Percentiles rank a stretch among this genome's conserved stretches.
phyloP scores from a whole-genome alignment of 1,140 invertebrate genomes.

The Apis dorsata region DNA sequence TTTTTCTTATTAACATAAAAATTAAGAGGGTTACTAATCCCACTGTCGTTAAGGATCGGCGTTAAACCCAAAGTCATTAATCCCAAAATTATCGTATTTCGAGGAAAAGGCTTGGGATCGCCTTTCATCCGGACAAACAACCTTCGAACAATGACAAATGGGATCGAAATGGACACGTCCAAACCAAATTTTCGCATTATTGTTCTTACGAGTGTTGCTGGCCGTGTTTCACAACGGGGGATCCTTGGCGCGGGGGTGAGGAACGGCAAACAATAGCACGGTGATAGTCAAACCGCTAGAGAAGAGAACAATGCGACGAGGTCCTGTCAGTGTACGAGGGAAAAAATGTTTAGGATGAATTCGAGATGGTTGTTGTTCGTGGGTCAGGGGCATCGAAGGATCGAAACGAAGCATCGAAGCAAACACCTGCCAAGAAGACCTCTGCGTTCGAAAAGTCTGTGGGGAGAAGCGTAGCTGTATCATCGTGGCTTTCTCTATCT shows the following conservation, averaged over 20 bases:
- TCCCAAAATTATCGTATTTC: neutral
- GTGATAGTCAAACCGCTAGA: slow-evolving; percentile 71
- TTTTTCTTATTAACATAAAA: neutral
- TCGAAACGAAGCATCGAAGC: slow-evolving; percentile 55
- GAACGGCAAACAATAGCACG: slow-evolving; percentile 66
- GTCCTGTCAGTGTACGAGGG: slow-evolving; percentile 28
- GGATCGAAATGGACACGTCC: neutral
- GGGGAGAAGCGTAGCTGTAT: slow-evolving; percentile 30
- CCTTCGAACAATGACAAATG: slow-evolving; percentile 30
- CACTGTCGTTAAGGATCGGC: neutral
- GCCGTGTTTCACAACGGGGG: neutral
- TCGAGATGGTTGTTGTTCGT: slow-evolving; percentile 11
- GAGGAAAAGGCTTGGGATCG: neutral
- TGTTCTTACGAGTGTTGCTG: slow-evolving; percentile 65
- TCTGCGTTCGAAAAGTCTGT: slow-evolving; percentile 35
- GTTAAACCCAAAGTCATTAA: too few species aligned
- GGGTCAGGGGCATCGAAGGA: slow-evolving; percentile 62
- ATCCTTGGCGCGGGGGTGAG: slow-evolving; percentile 24
- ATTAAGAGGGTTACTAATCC: neutral
- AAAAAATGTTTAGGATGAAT: slow-evolving; percentile 42
- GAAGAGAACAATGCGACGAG: slow-evolving; percentile 67
- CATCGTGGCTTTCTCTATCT: neutral
- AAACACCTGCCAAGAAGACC: slow-evolving; percentile 70
- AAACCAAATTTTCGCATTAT: slow-evolving; percentile 46
- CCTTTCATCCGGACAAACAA: neutral